phyloP scores from a whole-genome alignment of 2,888 invertebrate species.

The Cryptosula pallasiana region DNA sequence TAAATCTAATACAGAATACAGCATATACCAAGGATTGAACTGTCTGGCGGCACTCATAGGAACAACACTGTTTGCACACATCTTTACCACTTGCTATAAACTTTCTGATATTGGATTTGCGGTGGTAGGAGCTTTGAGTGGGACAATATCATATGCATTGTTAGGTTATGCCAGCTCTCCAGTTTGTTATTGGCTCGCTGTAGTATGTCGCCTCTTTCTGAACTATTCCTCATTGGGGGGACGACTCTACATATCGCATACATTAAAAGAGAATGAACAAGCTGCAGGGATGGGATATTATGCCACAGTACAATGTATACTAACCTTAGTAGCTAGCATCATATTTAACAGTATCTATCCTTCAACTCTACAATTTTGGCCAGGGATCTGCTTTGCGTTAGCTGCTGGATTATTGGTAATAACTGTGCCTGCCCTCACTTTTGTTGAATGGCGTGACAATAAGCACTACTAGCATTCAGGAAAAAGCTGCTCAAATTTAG shows the following conservation, averaged over 20 bases:
- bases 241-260: background rate
- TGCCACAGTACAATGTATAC: background rate
- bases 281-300: background rate
- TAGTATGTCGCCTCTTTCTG: background rate
- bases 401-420: background rate
- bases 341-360: constrained; percentile 19
- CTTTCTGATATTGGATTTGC: constrained; percentile 11
- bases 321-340: background rate
- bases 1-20: background rate
- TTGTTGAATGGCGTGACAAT: background rate
- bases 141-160: background rate
- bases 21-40: background rate
- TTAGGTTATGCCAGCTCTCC: background rate
- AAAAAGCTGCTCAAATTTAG: too few species aligned
- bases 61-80: background rate
- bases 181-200: background rate
- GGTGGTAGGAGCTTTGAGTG: background rate
- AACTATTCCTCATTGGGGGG: background rate
- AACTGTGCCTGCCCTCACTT: background rate
- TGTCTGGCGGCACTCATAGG: background rate
- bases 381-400: constrained; percentile 13
- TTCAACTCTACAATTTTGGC: constrained; percentile 1
- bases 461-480: background rate
- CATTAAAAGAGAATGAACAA: background rate
- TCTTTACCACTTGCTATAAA: background rate